Base-by-base conservation (phyloP, 2,113 vertebrate species). In the Struthidea cinerea region DNA sequence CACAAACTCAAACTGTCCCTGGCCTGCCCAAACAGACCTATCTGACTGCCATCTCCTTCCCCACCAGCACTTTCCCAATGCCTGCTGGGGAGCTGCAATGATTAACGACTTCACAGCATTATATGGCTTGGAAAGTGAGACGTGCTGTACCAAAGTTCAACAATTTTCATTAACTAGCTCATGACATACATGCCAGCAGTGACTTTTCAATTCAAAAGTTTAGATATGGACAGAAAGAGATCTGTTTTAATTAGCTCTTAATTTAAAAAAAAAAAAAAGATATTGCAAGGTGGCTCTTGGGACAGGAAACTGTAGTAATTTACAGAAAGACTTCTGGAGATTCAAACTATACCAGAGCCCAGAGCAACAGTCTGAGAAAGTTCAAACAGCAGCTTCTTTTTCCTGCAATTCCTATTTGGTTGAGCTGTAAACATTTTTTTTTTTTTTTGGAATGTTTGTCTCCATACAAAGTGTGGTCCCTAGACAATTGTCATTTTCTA, bases 201-300 rank as follows among this genome's bases (percentile, higher is more conserved):
- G 70, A 67, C 63, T 91, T 94, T 80, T 73, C 69, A 83, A 39
- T 50, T 89, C 63, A 63, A 56, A 80, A 76, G 27, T 90, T 87
- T 71, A 74, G 55, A 71, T 63, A 87, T 4, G 12, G 44, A 85
- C 30, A 89, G 41, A 17, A 91, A 87, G 39, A 90, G 27, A 65
- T 71, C 90, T 83, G 67, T 80, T 95, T 75, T 93, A 75, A 95
- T 95, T 91, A 80, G 64, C 6, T 70, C 20, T 75, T 64, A 37
- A 68, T 63, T 22, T 4, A 52, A 52, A 68, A 61, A 55, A 50
- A 49, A 39, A 47, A 57, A 44, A 56, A 27, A 50, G 18, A 12
- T 18, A 69, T 18, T 28, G 23, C 16, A 87, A 75, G 60, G 52
- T 78, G 65, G 39, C 52, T 96, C 44, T 63, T 90, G 57, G 69